Conservation (phyloP, 2,888 invertebrate genomes). For the Tenthredo notha region DNA sequence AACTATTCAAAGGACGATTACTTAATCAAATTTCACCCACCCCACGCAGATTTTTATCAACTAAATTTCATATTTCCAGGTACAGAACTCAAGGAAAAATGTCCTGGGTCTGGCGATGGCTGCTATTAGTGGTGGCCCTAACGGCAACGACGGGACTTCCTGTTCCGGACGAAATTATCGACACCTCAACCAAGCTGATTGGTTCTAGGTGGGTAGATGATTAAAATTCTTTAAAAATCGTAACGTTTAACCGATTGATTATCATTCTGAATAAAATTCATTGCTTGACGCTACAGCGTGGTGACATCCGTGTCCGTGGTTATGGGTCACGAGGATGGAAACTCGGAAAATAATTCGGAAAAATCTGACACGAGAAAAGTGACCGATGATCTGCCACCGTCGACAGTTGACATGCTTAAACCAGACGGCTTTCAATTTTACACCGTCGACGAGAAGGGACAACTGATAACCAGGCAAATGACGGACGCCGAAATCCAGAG, state of each 20-base stretch:
- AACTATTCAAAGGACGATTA: neutral
- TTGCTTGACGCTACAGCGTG: conserved; percentile 77
- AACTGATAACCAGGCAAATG: conserved; percentile 91
- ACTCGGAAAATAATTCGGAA: conserved; percentile 83
- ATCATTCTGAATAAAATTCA: neutral
- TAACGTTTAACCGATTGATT: conserved; percentile 35
- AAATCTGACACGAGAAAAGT: conserved; percentile 82
- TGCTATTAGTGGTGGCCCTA: conserved; percentile 64
- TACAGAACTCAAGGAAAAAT: conserved; percentile 57
- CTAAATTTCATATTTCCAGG: conserved; percentile 49
- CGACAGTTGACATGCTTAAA: conserved; percentile 88
- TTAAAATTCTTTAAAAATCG: neutral
- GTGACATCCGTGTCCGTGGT: conserved; percentile 85
- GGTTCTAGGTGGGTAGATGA: conserved; percentile 74
- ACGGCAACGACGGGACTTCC: conserved; percentile 62
- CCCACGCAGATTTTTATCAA: neutral
- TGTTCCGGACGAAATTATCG: conserved; percentile 66
- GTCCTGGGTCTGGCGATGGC: conserved; percentile 65
- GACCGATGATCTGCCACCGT: conserved; percentile 79
- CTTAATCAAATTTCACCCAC: neutral
- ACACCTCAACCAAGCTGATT: conserved; percentile 72
- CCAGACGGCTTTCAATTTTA: conserved; percentile 94
- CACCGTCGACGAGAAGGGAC: conserved; percentile 91
- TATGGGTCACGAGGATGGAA: conserved; percentile 78
- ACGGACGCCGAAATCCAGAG: conserved; percentile 91